Evolutionary conservation across 2,797 vertebrate genomes (phyloP).

Genomic region (Enteromius thamalakanensis): DNA sequence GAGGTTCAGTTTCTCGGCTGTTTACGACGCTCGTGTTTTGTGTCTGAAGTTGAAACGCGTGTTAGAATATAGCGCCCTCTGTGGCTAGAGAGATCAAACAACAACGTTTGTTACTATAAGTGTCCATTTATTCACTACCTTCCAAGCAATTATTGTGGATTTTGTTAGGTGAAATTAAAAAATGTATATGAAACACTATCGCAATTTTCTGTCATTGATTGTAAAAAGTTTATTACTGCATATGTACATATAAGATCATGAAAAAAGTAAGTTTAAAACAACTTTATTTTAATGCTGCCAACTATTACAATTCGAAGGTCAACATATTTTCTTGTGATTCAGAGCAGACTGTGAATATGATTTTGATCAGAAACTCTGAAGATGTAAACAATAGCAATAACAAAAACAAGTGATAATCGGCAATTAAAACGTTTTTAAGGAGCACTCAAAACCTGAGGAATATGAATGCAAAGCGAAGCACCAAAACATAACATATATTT

Average conservation of each 20-base stretch:
- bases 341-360: not conserved
- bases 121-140: not conserved
- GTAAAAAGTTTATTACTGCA: slow-evolving; percentile 54
- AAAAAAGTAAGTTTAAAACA: slow-evolving; percentile 66
- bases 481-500: slow-evolving; percentile 24
- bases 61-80: slow-evolving; percentile 45
- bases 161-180: not conserved
- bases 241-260: slow-evolving; percentile 38
- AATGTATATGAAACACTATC: not conserved
- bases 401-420: slow-evolving; percentile 33
- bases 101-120: not conserved
- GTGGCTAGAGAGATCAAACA: slow-evolving; percentile 10
- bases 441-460: slow-evolving; percentile 35
- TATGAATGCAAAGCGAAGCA: slow-evolving; percentile 41
- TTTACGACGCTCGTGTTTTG: slow-evolving; percentile 26
- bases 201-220: slow-evolving; percentile 62
- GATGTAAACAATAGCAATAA: slow-evolving; percentile 43
- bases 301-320: slow-evolving; percentile 13
- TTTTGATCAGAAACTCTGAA: not conserved
- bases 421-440: not conserved
- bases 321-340: not conserved
- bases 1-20: not conserved
- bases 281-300: slow-evolving; percentile 38
- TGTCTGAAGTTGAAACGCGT: not conserved
- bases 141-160: not conserved